phyloP scores from a whole-genome alignment of 1,140 invertebrate species.

The Hermatobates lingyangjiaoensis region DNA sequence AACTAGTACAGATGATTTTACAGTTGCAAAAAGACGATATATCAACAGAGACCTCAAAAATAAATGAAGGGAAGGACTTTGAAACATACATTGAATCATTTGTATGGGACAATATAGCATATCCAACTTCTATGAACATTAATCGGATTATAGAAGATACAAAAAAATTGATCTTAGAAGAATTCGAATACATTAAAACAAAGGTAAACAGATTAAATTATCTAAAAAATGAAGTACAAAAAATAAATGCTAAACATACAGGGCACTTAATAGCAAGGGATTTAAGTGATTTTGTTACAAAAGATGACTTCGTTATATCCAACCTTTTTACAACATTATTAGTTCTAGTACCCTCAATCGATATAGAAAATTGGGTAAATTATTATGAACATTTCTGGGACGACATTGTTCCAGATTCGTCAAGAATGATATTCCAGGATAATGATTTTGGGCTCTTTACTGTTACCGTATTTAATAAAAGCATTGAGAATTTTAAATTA shows the following conservation, averaged over 20 bases:
- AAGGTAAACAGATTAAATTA: background rate
- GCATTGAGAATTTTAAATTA: background rate
- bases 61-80: background rate
- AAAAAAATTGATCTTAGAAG: background rate
- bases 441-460: background rate
- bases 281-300: conserved; percentile 1
- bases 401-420: background rate
- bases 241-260: background rate
- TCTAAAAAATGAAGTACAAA: background rate
- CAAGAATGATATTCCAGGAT: background rate
- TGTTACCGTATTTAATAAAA: background rate
- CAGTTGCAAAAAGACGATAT: background rate
- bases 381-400: conserved; percentile 1
- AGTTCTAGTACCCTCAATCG: background rate
- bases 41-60: background rate
- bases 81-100: background rate
- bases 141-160: background rate
- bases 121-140: background rate
- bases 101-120: background rate
- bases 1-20: background rate
- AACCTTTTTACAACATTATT: background rate
- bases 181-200: background rate
- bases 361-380: background rate
- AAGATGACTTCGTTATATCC: background rate
- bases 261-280: background rate